Base-by-base conservation (phyloP, 2,888 invertebrate genomes). In the Eretmocerus hayati region DNA sequence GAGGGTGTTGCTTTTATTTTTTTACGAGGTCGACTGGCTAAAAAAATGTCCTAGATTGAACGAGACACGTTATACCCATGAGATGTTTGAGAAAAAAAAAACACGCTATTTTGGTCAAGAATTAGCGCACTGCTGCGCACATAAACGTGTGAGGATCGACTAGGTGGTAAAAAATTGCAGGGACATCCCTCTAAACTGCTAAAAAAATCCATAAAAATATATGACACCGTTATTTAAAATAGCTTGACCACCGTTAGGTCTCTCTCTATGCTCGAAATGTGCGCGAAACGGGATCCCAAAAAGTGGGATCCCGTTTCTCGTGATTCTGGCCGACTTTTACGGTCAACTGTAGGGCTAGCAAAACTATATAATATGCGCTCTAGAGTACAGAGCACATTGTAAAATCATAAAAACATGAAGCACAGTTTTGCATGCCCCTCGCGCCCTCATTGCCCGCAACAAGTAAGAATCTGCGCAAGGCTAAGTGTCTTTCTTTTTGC, bases 151-250 rank as follows among this genome's bases (percentile, higher is more conserved):
- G 56, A 59, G 58, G 56, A 18, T 40, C 49, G 30, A 46, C 21
- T 41, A 35, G 9, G 21, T 13, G 31, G 21, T 42, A 51, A 58
- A 52, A 50, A 43, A 53, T n/a, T n/a, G n/a, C n/a, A n/a, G n/a
- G n/a, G n/a, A n/a, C n/a, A n/a, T n/a, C n/a, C n/a, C n/a, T n/a
- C n/a, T n/a, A n/a, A n/a, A n/a, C n/a, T n/a, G n/a, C n/a, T n/a
- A n/a, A 56, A 56, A 57, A 59, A 59, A 58, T 45, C 59, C 55
- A 62, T 62, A 64, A 67, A 69, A 67, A 64, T 69, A 67, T 69
- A 67, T 61, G 57, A 62, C 62, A 62, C 65, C 59, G 63, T 67
- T 66, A 63, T 68, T 63, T 66, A 66, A 67, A 69, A 66, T 57
- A 63, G 60, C 58, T 49, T 57, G 50, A 60, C 61, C 58, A 56